Evolutionary conservation across 2,113 vertebrate species (phyloP).

Genomic region (Himantopus leucocephalus): DNA sequence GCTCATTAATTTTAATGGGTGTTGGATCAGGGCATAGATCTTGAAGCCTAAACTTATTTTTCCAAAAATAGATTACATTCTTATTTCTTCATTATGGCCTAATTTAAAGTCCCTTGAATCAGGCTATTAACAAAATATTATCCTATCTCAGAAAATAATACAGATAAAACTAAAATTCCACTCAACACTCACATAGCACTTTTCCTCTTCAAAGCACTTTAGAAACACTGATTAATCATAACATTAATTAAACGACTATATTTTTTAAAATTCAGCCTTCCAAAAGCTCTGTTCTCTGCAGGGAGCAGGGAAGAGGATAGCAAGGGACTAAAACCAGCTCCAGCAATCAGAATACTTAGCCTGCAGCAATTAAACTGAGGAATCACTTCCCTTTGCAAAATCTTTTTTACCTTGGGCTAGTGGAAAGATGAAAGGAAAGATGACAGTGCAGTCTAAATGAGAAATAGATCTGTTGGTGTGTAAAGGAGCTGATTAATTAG

Average conservation of each 20-base stretch:
- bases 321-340: conserved; percentile 35
- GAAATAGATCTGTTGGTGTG: neutral
- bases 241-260: conserved; percentile 3
- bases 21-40: neutral
- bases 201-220: conserved; percentile 51
- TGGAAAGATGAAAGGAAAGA: conserved; percentile 28
- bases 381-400: conserved; percentile 21
- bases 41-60: conserved; percentile 18
- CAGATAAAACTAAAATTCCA: conserved; percentile 40
- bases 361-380: conserved; percentile 38
- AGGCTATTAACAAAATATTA: conserved; percentile 38
- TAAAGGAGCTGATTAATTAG: neutral
- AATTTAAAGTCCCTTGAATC: conserved; percentile 36
- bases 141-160: conserved; percentile 41
- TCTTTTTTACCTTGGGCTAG: conserved; percentile 12
- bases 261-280: neutral
- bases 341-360: conserved; percentile 45
- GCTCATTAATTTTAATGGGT: neutral
- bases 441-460: neutral
- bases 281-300: conserved; percentile 24
- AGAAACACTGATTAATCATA: conserved; percentile 55
- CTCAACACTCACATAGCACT: neutral
- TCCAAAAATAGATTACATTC: conserved; percentile 29
- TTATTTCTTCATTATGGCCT: conserved; percentile 37
- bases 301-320: neutral